Evolutionary conservation across 2,888 invertebrate genomes (phyloP), one percentile per base, ranked within the genome.

Genomic region (Chymomyza amoena): DNA sequence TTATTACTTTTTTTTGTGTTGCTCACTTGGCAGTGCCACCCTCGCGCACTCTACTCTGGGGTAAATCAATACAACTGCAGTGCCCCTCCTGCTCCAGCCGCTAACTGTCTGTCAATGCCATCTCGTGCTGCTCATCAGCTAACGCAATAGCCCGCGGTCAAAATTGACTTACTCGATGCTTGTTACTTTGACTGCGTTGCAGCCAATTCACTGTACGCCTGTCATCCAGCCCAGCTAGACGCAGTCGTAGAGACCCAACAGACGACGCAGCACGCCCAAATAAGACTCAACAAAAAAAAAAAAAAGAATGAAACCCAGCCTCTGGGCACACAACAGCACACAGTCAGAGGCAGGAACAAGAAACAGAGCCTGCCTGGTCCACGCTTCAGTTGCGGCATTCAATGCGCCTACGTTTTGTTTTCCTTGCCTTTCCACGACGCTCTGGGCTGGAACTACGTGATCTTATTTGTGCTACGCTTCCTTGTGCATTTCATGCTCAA

Each of bases 131-230:
- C 79, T 87, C 88, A 86, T 86, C 88, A 86, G 87, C 79, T 88
- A 87, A 76, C 73, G 85, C 81, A 87, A 86, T 87, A 86, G 79
- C 85, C 85, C 79, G 87, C 87, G 87, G 85, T 81, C 87, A 80
- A 74, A 88, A 78, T 78, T 88, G 81, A 86, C 81, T 84, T 80
- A 78, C 76, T 63, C 76, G 69, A 64, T 68, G 57, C 79, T 79
- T 70, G 76, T 73, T 79, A 76, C 78, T 69, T 73, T 68, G 73
- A 68, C 65, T 72, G 76, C 64, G 75, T 71, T 78, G 85, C 76
- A 76, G 61, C 61, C 77, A 71, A 68, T 65, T 62, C 76, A 69
- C 52, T 71, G 80, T 77, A 64, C 70, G 45, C 20, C 51, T 51
- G 57, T 61, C 68, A 39, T 45, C 66, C 72, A 68, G 75, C 75